A percentile compares a stretch with the other conserved stretches of the same genome.
Evolutionary conservation across 1,140 invertebrate species (phyloP).

Genomic region (Formica exsecta): DNA sequence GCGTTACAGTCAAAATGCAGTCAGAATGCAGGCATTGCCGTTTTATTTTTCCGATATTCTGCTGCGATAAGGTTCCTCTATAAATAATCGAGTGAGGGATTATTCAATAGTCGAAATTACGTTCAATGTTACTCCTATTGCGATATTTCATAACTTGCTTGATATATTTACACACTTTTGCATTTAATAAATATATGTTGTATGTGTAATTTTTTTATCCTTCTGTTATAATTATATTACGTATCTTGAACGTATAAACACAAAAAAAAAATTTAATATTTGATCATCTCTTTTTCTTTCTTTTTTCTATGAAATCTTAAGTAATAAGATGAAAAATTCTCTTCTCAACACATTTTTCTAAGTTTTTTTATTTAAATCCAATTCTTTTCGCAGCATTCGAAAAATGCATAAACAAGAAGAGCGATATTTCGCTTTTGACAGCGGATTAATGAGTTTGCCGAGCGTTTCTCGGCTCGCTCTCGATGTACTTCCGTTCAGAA

Average conservation of each 20-base stretch:
- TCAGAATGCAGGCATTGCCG: neutral
- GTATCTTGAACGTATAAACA: neutral
- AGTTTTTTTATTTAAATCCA: neutral
- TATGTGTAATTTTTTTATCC: neutral
- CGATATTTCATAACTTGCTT: neutral
- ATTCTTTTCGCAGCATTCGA: neutral
- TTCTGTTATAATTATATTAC: neutral
- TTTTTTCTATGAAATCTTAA: neutral
- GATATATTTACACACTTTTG: neutral
- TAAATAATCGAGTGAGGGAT: neutral
- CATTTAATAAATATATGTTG: neutral
- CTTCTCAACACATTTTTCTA: neutral
- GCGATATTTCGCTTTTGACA: conserved; percentile 17
- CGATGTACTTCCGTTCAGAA: neutral
- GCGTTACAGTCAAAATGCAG: neutral
- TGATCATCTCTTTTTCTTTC: too few species aligned
- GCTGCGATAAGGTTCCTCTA: neutral
- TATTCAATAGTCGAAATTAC: too few species aligned
- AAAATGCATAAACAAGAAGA: neutral
- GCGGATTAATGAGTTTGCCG: neutral
- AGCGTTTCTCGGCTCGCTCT: neutral
- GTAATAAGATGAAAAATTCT: neutral
- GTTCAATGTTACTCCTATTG: neutral
- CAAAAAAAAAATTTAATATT: neutral
- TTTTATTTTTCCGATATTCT: neutral